Evolutionary conservation across 2,888 invertebrate species (phyloP).

Genomic region (Panopea generosa): DNA sequence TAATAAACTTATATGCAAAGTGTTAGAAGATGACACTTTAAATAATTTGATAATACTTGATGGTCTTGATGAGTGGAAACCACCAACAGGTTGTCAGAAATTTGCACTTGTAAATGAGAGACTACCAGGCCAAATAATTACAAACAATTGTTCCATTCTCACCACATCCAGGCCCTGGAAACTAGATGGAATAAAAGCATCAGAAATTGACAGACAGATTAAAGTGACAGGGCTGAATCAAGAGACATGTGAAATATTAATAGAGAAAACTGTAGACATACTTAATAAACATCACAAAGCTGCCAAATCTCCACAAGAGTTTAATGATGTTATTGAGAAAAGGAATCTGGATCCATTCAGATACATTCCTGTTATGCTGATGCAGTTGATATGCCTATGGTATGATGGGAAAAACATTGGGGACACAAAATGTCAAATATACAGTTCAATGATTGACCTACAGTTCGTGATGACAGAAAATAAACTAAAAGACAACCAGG

Average conservation of each 20-base stretch:
- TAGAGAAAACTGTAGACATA: no score
- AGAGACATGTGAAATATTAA: no score
- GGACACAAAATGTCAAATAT: not conserved
- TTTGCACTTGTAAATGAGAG: no score
- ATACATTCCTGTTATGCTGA: constrained; percentile 9
- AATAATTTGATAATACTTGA: constrained; percentile 7
- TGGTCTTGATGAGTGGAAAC: constrained; percentile 9
- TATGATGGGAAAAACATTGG: constrained; percentile 15
- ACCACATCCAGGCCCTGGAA: constrained; percentile 14
- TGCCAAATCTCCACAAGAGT: no score
- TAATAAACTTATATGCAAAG: not conserved
- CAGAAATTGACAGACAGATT: no score
- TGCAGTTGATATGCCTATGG: constrained; percentile 13
- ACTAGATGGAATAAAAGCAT: not conserved
- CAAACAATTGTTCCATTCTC: constrained; percentile 1
- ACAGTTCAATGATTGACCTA: constrained; percentile 2
- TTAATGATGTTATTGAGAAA: not conserved
- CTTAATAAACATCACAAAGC: no score
- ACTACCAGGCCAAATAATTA: not conserved
- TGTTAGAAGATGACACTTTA: not conserved
- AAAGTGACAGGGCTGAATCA: no score
- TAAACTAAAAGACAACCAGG: not conserved
- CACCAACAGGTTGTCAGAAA: not conserved
- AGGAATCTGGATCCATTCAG: not conserved
- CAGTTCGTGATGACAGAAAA: constrained; percentile 5